Evolutionary conservation across 2,888 invertebrate genomes (phyloP).

Genomic region (Rhagonycha fulva): DNA sequence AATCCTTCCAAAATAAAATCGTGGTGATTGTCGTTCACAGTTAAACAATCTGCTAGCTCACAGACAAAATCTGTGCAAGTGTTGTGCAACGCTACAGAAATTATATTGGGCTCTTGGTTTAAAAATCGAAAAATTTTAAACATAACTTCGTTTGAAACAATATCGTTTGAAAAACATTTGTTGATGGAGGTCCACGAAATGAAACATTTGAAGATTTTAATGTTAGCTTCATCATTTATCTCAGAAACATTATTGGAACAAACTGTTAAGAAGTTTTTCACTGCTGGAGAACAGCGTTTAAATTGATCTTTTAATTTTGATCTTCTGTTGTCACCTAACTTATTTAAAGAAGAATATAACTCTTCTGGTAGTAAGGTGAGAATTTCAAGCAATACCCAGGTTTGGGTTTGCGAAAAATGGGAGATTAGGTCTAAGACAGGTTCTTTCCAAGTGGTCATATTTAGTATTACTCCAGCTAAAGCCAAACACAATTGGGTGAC

Average conservation of each 20-base stretch:
- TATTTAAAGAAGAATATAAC: constrained; percentile 78
- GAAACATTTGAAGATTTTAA: constrained; percentile 82
- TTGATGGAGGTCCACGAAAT: constrained; percentile 90
- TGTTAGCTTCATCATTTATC: constrained; percentile 67
- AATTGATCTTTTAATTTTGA: constrained; percentile 83
- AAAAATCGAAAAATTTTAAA: constrained; percentile 74
- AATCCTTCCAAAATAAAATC: constrained; percentile 68
- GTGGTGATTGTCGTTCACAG: constrained; percentile 73
- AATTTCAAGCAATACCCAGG: constrained; percentile 88
- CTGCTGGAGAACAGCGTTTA: constrained; percentile 72
- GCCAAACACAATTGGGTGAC: constrained; percentile 92
- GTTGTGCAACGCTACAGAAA: constrained; percentile 70
- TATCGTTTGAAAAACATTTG: constrained; percentile 75
- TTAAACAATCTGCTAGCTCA: constrained; percentile 80
- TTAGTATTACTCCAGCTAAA: constrained; percentile 89
- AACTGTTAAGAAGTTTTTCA: constrained; percentile 79
- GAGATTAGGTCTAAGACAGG: constrained; percentile 84
- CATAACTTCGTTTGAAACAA: constrained; percentile 73
- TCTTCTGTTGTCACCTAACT: constrained; percentile 88
- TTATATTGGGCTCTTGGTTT: constrained; percentile 34
- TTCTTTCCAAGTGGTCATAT: constrained; percentile 92
- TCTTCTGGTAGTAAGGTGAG: constrained; percentile 96
- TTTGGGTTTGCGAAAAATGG: constrained; percentile 70
- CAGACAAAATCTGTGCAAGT: constrained; percentile 91
- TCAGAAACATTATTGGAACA: constrained; percentile 72